Evolutionary conservation across 2,113 vertebrate species (phyloP).

Genomic region (Thomomys bottae): DNA sequence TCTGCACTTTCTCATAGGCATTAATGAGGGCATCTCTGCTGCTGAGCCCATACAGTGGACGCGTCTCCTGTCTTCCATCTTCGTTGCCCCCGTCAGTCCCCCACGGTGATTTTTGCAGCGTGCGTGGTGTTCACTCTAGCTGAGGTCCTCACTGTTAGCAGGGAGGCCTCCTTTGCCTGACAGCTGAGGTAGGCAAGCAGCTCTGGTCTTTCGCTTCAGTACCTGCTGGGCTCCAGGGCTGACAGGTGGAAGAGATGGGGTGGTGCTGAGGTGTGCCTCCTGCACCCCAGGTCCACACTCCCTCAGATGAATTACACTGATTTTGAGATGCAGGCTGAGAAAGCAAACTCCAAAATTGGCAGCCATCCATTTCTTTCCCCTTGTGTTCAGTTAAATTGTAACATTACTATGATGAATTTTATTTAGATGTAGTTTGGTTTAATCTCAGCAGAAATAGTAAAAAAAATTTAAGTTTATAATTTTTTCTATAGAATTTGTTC

Average conservation of each 20-base stretch:
- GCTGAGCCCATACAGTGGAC: background rate
- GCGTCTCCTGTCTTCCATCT: background rate
- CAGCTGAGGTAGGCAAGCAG: background rate
- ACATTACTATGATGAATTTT: conserved; percentile 11
- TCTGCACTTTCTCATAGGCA: conserved; percentile 30
- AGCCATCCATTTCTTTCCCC: conserved; percentile 1
- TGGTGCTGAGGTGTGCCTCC: background rate
- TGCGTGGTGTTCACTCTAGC: background rate
- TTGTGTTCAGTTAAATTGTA: background rate
- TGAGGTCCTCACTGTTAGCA: background rate
- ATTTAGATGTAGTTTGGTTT: conserved; percentile 36
- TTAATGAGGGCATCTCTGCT: background rate
- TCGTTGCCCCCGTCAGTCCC: background rate
- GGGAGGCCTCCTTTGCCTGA: background rate
- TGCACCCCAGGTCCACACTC: conserved; percentile 11
- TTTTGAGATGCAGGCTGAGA: conserved; percentile 54
- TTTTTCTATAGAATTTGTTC: background rate
- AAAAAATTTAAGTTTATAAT: background rate
- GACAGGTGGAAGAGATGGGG: background rate
- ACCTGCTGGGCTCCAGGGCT: background rate
- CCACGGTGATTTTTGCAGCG: background rate
- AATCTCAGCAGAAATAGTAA: background rate
- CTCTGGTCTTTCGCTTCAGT: background rate
- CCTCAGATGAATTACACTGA: background rate
- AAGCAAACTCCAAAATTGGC: background rate